Conservation (phyloP, 2,113 vertebrate species). For the Tor tambroides region DNA sequence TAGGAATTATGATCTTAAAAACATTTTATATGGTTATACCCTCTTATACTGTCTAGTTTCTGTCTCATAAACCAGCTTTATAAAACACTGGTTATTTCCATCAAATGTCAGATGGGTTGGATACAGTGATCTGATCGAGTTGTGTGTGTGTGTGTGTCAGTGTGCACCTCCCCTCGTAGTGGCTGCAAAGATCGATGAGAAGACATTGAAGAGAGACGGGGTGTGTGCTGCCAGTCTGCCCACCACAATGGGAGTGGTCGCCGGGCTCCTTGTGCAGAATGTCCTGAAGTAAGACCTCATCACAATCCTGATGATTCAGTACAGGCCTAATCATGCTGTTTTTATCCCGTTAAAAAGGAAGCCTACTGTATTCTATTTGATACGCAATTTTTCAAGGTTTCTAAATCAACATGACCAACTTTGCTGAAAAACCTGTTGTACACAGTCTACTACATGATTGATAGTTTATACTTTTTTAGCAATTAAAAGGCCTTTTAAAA, state of each 20-base stretch:
- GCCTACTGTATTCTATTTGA: neutral
- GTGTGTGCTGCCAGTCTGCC: constrained; percentile 97
- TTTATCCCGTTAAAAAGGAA: neutral
- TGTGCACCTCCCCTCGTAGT: constrained; percentile 96
- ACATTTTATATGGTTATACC: neutral
- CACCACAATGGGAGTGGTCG: constrained; percentile 96
- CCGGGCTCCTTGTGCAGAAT: constrained; percentile 95
- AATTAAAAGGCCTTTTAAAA: no score
- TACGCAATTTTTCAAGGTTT: neutral
- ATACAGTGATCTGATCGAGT: neutral
- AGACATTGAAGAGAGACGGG: constrained; percentile 91
- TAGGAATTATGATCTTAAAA: neutral
- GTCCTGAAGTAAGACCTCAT: constrained; percentile 89
- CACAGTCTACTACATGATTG: no score
- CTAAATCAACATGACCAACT: neutral
- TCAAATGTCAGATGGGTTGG: neutral
- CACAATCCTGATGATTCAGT: neutral
- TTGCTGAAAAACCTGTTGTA: no score
- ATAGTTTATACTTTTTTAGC: no score
- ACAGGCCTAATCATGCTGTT: neutral
- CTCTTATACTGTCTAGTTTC: neutral
- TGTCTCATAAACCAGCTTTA: neutral
- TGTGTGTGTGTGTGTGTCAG: constrained; percentile 67
- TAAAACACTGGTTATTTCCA: neutral
- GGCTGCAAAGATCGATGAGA: constrained; percentile 96